phyloP scores from a whole-genome alignment of 2,797 vertebrate species.

The Sylvilagus floridanus region DNA sequence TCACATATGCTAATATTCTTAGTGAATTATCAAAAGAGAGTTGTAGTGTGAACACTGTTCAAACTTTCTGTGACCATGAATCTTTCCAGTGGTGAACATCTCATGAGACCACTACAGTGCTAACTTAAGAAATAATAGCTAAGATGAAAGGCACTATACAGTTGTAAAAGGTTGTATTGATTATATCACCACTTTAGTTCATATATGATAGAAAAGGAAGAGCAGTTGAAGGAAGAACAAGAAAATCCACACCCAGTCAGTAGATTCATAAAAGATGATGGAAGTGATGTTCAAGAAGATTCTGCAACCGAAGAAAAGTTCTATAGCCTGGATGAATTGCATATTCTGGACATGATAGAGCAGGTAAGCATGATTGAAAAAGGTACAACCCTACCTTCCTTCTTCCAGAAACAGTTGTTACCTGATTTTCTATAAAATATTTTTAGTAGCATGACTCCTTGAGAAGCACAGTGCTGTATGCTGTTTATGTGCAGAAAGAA shows the following conservation, averaged over 20 bases:
- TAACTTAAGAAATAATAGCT: slow-evolving; percentile 51
- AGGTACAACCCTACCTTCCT: neutral
- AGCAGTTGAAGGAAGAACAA: slow-evolving; percentile 63
- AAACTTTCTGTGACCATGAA: slow-evolving; percentile 38
- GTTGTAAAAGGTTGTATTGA: slow-evolving; percentile 28
- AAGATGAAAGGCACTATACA: slow-evolving; percentile 30
- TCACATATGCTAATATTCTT: slow-evolving; percentile 44
- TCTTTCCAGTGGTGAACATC: slow-evolving; percentile 12
- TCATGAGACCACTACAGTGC: slow-evolving; percentile 5
- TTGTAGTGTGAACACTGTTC: neutral
- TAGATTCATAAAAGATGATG: slow-evolving; percentile 63
- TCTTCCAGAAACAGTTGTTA: slow-evolving; percentile 22
- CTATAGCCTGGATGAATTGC: slow-evolving; percentile 76
- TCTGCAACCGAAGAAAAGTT: slow-evolving; percentile 72
- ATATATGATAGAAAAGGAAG: slow-evolving; percentile 64
- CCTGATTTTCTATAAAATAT: neutral
- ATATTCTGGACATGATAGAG: slow-evolving; percentile 77
- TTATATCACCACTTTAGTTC: slow-evolving; percentile 65
- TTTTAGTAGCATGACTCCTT: neutral
- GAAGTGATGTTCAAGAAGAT: slow-evolving; percentile 69
- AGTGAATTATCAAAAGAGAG: slow-evolving; percentile 50
- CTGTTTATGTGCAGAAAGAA: neutral
- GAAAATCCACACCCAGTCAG: neutral
- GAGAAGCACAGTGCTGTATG: neutral
- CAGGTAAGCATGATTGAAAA: slow-evolving; percentile 67